Conservation (phyloP, 1,140 invertebrate species). For the Drosophila murphyi region DNA sequence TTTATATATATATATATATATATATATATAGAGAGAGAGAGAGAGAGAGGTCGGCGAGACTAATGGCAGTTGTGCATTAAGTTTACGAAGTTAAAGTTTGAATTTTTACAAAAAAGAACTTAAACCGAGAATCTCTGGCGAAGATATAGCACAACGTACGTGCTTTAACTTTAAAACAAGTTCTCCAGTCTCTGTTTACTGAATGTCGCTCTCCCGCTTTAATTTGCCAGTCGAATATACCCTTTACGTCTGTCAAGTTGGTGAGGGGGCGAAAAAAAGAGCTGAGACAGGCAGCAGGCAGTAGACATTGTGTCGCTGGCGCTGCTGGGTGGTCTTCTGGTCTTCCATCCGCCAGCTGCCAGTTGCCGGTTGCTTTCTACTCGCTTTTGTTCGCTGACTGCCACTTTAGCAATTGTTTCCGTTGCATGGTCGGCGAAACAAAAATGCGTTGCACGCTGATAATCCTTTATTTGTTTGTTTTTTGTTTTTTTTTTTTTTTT, state of each 20-base stretch:
- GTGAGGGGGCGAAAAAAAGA: conserved; percentile 9
- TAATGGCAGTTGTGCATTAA: not conserved
- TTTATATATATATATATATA: no score
- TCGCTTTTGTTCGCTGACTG: conserved; percentile 13
- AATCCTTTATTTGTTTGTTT: conserved; percentile 24
- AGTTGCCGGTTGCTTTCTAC: conserved; percentile 20
- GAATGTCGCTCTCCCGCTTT: not conserved
- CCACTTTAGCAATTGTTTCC: conserved; percentile 23
- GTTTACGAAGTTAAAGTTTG: not conserved
- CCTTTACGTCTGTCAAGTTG: not conserved
- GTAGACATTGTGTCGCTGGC: conserved; percentile 64
- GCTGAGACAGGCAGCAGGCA: conserved; percentile 30
- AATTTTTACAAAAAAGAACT: no score
- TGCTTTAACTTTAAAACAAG: not conserved
- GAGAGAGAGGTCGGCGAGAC: not conserved
- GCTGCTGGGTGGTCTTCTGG: not conserved
- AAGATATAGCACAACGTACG: not conserved
- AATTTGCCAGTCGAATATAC: conserved; percentile 1
- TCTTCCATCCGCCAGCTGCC: not conserved
- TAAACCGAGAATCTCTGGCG: no score
- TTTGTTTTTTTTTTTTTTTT: conserved; percentile 37
- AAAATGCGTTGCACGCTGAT: conserved; percentile 3
- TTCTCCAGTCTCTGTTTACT: not conserved
- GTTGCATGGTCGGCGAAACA: conserved; percentile 10
- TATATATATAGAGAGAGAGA: not conserved